phyloP scores from a whole-genome alignment of 2,888 invertebrate genomes.

The Ornithoptera alexandrae region DNA sequence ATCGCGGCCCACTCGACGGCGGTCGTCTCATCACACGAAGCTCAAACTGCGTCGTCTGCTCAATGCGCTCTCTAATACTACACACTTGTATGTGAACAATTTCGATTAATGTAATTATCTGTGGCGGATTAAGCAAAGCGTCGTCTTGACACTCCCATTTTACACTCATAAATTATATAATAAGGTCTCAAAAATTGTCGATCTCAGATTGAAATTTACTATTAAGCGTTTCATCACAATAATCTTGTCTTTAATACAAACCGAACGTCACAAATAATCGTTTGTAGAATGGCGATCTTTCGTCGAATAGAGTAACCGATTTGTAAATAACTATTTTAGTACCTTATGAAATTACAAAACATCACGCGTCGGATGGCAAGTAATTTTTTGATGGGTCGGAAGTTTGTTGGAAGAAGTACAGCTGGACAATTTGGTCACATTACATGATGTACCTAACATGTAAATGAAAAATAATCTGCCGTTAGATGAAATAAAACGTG shows the following conservation, averaged over 20 bases:
- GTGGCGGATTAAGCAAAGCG: constrained; percentile 50
- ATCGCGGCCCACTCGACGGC: constrained; percentile 27
- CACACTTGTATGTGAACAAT: constrained; percentile 18
- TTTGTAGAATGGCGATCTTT: constrained; percentile 49
- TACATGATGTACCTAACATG: constrained; percentile 46
- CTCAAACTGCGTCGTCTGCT: constrained; percentile 23
- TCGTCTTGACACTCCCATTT: constrained; percentile 59
- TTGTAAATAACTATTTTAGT: constrained; percentile 72
- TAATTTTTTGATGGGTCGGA: constrained; percentile 43
- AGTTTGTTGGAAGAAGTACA: constrained; percentile 9
- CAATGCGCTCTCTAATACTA: constrained; percentile 29
- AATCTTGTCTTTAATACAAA: constrained; percentile 52
- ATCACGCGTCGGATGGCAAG: constrained; percentile 56
- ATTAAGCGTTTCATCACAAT: constrained; percentile 72
- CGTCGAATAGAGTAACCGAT: constrained; percentile 46
- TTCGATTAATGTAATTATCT: constrained; percentile 30
- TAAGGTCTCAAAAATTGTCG: constrained; percentile 75
- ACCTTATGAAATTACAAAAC: constrained; percentile 66
- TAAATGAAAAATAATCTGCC: constrained; percentile 56
- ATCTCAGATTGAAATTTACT: constrained; percentile 79
- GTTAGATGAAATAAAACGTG: constrained; percentile 58
- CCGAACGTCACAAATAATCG: constrained; percentile 63
- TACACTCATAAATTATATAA: constrained; percentile 60
- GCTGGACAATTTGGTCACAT: constrained; percentile 14
- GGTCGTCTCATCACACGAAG: constrained; percentile 5